Base-by-base conservation (phyloP, 1,140 invertebrate genomes). In the Whitmania pigra region DNA sequence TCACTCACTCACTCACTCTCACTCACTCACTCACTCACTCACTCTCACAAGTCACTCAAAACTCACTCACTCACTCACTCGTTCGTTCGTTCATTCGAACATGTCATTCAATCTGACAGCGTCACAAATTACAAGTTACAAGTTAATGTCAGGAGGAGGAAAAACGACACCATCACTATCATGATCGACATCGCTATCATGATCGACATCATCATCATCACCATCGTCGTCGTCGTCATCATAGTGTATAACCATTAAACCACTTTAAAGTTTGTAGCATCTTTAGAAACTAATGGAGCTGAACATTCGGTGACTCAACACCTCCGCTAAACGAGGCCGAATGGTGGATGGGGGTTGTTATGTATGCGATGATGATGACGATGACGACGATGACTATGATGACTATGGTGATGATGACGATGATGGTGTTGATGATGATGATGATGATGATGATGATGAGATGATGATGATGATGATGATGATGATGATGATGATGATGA, bases 401-500 rank as follows among this genome's bases (percentile, higher is more conserved):
- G 54, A 57, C 9, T 2, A 57, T 57, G 54, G 9, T 57, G 54
- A 57, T 57, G 54, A 9, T 57, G 54, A 17, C 11, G 57, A n/a
- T 15, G 20, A n/a, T 63, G 57, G 11, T 63, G 11, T 7, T 25
- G 22, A 63, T 63, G 57, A 22, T 17, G 57, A 63, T 1, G 57
- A 17, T 63, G 57, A 63, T n/a, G 18, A n/a, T n/a, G 54, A 57
- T 57, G 54, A 57, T 57, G 54, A 9, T 57, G 54, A 57, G 2
- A 5, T 57, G 54, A 25, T 57, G 54, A 57, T 57, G 54, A 57
- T 25, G 54, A 57, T 57, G 20, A 57, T 9, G 54, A 57, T 57
- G 54, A 57, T 57, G 54, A 57, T 57, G 54, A 57, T 57, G 54
- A 57, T 57, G 54, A 9, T 57, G 54, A 17, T n/a, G 57, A n/a